phyloP scores from a whole-genome alignment of 2,888 invertebrate genomes.

The Eupeodes latifasciatus region DNA sequence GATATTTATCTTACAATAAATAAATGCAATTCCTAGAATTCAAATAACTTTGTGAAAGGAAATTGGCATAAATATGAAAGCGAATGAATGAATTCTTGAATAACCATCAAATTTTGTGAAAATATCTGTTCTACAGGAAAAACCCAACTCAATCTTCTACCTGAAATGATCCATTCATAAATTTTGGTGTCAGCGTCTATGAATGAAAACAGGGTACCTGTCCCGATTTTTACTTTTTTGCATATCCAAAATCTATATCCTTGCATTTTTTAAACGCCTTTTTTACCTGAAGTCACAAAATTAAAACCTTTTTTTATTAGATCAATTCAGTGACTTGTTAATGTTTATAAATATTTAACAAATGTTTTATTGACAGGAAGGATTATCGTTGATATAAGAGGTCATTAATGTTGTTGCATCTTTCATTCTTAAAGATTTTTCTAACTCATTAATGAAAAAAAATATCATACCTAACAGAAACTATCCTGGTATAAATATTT shows the following conservation, averaged over 20 bases:
- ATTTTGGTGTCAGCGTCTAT: neutral
- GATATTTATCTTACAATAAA: too few relatives aligned
- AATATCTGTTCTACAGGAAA: neutral
- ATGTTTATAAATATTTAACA: constrained; percentile 36
- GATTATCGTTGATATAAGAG: neutral
- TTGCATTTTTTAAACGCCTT: neutral
- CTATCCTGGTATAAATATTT: constrained; percentile 21
- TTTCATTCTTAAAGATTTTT: neutral
- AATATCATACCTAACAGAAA: neutral
- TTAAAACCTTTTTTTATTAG: neutral
- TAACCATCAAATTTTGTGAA: too few relatives aligned
- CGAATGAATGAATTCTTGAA: neutral
- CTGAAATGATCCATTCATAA: neutral
- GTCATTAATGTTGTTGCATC: neutral
- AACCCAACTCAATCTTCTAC: neutral
- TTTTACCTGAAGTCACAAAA: neutral
- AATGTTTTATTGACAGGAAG: constrained; percentile 13
- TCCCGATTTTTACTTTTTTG: neutral
- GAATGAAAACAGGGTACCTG: neutral
- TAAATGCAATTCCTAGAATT: too few relatives aligned
- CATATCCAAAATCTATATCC: neutral
- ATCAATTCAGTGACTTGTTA: neutral
- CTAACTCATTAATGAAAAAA: neutral
- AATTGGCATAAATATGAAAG: too few relatives aligned
- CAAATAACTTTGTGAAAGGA: too few relatives aligned